Percentiles rank a stretch among this genome's conserved stretches.
Conservation (phyloP, 2,113 vertebrate species). For the Dolichallabes microphthalmus region DNA sequence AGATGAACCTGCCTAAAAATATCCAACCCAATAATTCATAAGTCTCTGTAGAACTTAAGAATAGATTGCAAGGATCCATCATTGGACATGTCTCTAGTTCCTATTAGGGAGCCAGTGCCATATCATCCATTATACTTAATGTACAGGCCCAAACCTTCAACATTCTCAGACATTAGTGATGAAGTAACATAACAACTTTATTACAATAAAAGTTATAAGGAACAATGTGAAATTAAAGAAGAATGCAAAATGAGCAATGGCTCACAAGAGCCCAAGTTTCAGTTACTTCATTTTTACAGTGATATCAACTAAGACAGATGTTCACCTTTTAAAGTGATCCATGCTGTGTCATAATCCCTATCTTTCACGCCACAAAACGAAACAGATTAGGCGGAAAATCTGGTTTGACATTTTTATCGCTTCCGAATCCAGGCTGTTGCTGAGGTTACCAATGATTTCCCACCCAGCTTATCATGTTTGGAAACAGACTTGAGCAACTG, state of each 20-base stretch:
- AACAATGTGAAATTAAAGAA: not conserved
- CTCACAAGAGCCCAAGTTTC: not conserved
- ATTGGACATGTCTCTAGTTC: slow-evolving; percentile 40
- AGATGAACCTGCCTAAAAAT: slow-evolving; percentile 56
- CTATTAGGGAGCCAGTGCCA: slow-evolving; percentile 46
- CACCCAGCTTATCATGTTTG: slow-evolving; percentile 1
- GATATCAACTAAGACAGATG: not conserved
- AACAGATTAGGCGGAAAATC: slow-evolving; percentile 12
- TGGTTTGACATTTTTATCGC: slow-evolving; percentile 22
- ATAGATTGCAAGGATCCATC: slow-evolving; percentile 55
- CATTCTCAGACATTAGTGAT: slow-evolving; percentile 1
- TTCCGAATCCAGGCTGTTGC: slow-evolving; percentile 21
- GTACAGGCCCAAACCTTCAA: not conserved
- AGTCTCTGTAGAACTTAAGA: slow-evolving; percentile 50
- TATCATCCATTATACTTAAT: slow-evolving; percentile 45
- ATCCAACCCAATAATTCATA: slow-evolving; percentile 52
- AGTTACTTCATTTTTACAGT: slow-evolving; percentile 3
- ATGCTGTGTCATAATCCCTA: slow-evolving; percentile 24
- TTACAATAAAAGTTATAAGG: not conserved
- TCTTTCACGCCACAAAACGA: slow-evolving; percentile 11
- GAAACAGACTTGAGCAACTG: not conserved
- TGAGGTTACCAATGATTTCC: not conserved
- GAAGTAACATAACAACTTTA: not conserved
- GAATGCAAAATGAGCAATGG: not conserved
- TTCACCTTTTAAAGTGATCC: not conserved